Evolutionary conservation across 2,888 invertebrate genomes (phyloP), one percentile per base, ranked within the genome.

Genomic region (Eupithecia exiguata): DNA sequence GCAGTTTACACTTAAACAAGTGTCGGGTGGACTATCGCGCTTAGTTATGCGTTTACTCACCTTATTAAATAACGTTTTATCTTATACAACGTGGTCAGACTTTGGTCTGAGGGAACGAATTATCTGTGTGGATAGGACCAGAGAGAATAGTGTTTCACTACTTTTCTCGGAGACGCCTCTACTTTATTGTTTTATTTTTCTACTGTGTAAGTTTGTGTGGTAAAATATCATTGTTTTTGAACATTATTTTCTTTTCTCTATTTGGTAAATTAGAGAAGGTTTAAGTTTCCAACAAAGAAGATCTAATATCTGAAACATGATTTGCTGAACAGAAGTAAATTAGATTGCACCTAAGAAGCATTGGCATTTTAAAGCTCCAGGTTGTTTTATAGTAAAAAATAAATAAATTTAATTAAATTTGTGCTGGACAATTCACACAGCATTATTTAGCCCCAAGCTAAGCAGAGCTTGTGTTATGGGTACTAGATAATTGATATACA

Each of bases 1-100:
- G 87, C 92, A 92, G 90, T 93, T 92, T 93, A 93, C 94, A 93
- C 93, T 93, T 93, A 92, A 92, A 93, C 91, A 91, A 92, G 92
- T 91, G 90, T 92, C 89, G 82, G 81, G 35, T 62, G 82, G 88
- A 89, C 85, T 91, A 91, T 90, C 89, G 81, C 70, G 76, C 77
- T 81, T 85, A 91, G 86, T 91, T 92, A 91, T 91, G 90, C 89
- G 88, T 91, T 91, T 88, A 89, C 88, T 88, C 83, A 87, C 89
- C 88, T 91, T 91, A 92, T 92, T 92, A 91, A 92, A 92, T 91
- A 92, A 89, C 82, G 84, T 84, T 88, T 92, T 93, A 92, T 92
- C 92, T 75, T 75, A 76, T 86, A 85, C 79, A 82, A 79, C 78
- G 80, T 80, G 80, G 83, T 79, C 79, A 76, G 80, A 76, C 79